Conservation (phyloP, 1,140 invertebrate species). For the Orchestia grillus region DNA sequence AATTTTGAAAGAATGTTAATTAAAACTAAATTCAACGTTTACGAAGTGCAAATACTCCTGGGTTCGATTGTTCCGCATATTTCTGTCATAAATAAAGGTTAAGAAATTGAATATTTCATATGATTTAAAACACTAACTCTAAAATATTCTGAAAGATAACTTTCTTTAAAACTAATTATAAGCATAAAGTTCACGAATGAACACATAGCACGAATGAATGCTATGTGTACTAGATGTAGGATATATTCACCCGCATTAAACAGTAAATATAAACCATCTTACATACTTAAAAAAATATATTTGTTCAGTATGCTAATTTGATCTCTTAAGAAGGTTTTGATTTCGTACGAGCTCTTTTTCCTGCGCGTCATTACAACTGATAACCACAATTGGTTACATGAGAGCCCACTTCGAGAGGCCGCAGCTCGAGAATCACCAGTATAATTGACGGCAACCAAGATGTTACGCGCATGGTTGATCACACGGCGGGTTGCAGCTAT, state of each 20-base stretch:
- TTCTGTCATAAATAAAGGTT: too few species aligned
- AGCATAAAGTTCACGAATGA: too few species aligned
- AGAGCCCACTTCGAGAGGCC: not conserved
- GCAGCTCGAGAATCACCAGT: not conserved
- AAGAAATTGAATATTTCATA: too few species aligned
- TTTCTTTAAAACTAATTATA: too few species aligned
- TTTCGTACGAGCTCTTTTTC: not conserved
- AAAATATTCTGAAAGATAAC: too few species aligned
- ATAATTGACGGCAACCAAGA: not conserved
- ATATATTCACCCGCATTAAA: not conserved
- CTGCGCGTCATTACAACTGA: not conserved
- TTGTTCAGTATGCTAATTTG: not conserved
- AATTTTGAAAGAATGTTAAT: not conserved
- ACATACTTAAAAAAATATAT: not conserved
- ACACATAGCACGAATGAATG: too few species aligned
- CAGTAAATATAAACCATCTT: not conserved
- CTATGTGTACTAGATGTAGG: too few species aligned
- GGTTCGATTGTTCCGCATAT: too few species aligned
- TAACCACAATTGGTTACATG: not conserved
- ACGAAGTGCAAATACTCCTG: too few species aligned
- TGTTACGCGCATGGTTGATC: not conserved
- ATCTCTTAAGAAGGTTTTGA: not conserved
- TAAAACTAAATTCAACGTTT: not conserved
- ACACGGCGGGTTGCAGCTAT: not conserved
- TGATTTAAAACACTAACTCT: too few species aligned